Evolutionary conservation across 1,140 invertebrate species (phyloP).

Genomic region (Neodiprion virginianus): DNA sequence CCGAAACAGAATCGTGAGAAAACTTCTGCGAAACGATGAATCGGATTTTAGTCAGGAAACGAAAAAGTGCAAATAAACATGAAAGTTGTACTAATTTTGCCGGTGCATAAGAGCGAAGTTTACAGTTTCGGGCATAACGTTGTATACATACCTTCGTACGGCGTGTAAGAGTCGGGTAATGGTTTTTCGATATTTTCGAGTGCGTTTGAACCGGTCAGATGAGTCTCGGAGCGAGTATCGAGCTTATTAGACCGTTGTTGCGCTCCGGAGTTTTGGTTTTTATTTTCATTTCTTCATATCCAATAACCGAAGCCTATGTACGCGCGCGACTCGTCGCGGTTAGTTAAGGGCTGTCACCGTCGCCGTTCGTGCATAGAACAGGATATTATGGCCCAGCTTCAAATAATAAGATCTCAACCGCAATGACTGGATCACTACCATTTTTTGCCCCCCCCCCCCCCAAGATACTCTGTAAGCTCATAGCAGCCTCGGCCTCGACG

Average conservation of each 20-base stretch:
- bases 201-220: too few species aligned
- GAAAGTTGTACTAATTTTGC: not conserved
- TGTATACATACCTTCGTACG: too few species aligned
- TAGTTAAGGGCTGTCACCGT: conserved; percentile 49
- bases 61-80: not conserved
- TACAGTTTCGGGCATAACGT: too few species aligned
- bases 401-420: conserved; percentile 53
- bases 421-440: conserved; percentile 39
- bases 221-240: not conserved
- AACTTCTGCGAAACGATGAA: too few species aligned
- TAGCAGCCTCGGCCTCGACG: not conserved
- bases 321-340: conserved; percentile 34
- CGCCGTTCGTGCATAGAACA: conserved; percentile 56
- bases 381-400: conserved; percentile 53
- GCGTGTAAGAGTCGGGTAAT: too few species aligned
- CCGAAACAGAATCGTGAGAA: too few species aligned
- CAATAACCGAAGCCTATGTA: not conserved
- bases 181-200: too few species aligned
- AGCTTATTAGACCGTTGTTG: not conserved
- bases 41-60: too few species aligned
- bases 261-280: not conserved
- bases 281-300: not conserved
- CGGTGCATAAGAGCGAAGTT: not conserved
- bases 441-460: conserved; percentile 15
- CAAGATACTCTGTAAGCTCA: not conserved